Conservation (phyloP, 1,140 invertebrate genomes). For the Lasioglossum albipes region DNA sequence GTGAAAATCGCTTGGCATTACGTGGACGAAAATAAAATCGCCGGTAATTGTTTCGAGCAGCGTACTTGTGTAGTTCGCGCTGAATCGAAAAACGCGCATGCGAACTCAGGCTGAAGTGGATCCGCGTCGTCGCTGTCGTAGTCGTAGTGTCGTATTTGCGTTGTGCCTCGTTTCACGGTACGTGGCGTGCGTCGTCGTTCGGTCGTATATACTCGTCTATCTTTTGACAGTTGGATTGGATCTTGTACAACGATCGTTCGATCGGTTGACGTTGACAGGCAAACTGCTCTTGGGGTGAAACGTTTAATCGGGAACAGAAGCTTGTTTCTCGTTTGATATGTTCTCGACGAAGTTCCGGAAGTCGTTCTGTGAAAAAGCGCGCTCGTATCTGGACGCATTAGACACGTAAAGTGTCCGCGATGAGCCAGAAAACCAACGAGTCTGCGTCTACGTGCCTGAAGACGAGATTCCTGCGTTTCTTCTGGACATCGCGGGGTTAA, state of each 20-base stretch:
- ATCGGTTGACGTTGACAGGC: not conserved
- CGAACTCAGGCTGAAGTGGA: constrained; percentile 2
- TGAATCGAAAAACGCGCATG: constrained; percentile 2
- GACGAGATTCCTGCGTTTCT: constrained; percentile 44
- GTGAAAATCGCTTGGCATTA: no score
- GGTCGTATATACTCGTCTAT: constrained; percentile 15
- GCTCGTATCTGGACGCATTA: constrained; percentile 1
- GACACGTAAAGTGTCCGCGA: constrained; percentile 22
- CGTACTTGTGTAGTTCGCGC: constrained; percentile 22
- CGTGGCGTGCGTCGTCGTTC: constrained; percentile 31
- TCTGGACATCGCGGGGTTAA: constrained; percentile 38
- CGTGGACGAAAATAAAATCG: no score
- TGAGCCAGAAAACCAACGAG: constrained; percentile 36
- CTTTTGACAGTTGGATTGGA: constrained; percentile 51
- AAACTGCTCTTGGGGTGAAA: not conserved
- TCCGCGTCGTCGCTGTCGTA: constrained; percentile 41
- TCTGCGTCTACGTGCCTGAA: constrained; percentile 37
- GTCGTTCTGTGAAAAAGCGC: constrained; percentile 30
- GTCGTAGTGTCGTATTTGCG: constrained; percentile 32
- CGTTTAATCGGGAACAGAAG: not conserved
- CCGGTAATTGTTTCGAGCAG: no score
- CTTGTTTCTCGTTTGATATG: constrained; percentile 11
- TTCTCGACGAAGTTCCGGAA: constrained; percentile 3
- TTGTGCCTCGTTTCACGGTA: constrained; percentile 27
- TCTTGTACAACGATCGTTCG: constrained; percentile 17